phyloP scores from a whole-genome alignment of 2,888 invertebrate genomes.

The Choristoneura rosaceana region DNA sequence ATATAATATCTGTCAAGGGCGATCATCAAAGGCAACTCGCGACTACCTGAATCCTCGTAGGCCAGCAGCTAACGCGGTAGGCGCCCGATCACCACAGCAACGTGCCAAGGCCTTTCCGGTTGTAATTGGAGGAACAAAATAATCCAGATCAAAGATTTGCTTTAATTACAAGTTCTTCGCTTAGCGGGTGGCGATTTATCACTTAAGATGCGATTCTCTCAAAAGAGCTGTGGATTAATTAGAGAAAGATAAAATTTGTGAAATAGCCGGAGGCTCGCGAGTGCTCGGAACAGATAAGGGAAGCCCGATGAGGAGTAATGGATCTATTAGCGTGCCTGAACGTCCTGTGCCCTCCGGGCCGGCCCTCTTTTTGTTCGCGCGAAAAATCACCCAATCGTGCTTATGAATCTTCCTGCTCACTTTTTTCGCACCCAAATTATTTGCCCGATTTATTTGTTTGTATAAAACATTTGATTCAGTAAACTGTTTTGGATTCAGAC shows the following conservation, averaged over 20 bases:
- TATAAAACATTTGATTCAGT: slow-evolving; percentile 66
- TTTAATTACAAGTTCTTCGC: slow-evolving; percentile 75
- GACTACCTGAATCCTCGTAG: background rate
- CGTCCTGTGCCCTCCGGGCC: slow-evolving; percentile 54
- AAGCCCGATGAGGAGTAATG: slow-evolving; percentile 72
- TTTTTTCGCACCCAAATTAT: slow-evolving; percentile 57
- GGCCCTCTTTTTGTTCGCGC: slow-evolving; percentile 59
- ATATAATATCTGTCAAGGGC: too few relatives aligned
- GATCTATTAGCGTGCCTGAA: slow-evolving; percentile 69
- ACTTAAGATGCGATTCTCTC: slow-evolving; percentile 74
- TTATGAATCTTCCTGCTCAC: slow-evolving; percentile 62
- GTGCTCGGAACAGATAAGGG: slow-evolving; percentile 75
- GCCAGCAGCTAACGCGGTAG: background rate
- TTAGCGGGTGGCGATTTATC: slow-evolving; percentile 72
- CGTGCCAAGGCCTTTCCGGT: slow-evolving; percentile 44
- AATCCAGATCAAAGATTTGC: slow-evolving; percentile 75
- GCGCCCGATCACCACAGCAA: background rate
- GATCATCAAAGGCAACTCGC: background rate
- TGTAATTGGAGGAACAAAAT: slow-evolving; percentile 59
- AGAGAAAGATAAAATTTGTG: slow-evolving; percentile 80
- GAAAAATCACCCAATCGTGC: slow-evolving; percentile 66
- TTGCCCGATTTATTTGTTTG: slow-evolving; percentile 62
- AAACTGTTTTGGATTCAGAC: slow-evolving; percentile 60
- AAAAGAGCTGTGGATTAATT: slow-evolving; percentile 80
- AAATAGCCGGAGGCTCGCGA: slow-evolving; percentile 72